phyloP scores from a whole-genome alignment of 1,140 invertebrate genomes.

The Anadara kagoshimensis region DNA sequence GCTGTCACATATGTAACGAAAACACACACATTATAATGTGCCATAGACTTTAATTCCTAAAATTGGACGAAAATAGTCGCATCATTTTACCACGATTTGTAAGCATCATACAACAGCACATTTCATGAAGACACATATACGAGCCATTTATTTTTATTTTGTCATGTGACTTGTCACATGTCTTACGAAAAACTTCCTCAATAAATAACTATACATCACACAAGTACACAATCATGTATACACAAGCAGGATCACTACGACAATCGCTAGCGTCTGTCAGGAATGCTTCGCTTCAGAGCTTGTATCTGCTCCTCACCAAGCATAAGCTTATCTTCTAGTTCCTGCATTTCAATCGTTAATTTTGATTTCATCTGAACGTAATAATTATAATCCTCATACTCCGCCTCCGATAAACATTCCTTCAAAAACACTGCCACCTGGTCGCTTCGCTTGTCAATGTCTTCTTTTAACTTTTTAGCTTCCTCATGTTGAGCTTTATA shows the following conservation, averaged over 20 bases:
- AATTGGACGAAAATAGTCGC: too few relatives aligned
- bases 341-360: constrained; percentile 87
- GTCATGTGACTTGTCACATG: too few relatives aligned
- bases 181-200: too few relatives aligned
- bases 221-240: too few relatives aligned
- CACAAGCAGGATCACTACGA: background rate
- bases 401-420: constrained; percentile 84
- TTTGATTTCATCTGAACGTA: constrained; percentile 95
- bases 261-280: constrained; percentile 75
- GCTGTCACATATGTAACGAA: too few relatives aligned
- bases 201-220: too few relatives aligned
- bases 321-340: constrained; percentile 91
- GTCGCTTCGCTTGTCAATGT: constrained; percentile 87
- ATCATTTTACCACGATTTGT: too few relatives aligned
- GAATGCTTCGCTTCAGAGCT: constrained; percentile 68
- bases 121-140: too few relatives aligned
- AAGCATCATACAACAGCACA: too few relatives aligned
- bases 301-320: constrained; percentile 88
- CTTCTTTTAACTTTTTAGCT: constrained; percentile 87
- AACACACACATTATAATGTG: too few relatives aligned
- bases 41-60: too few relatives aligned
- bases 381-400: constrained; percentile 89
- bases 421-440: constrained; percentile 84
- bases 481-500: constrained; percentile 87
- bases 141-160: too few relatives aligned